Evolutionary conservation across 1,140 invertebrate genomes (phyloP), one percentile per base, ranked within the genome.

Genomic region (Portunus trituberculatus): DNA sequence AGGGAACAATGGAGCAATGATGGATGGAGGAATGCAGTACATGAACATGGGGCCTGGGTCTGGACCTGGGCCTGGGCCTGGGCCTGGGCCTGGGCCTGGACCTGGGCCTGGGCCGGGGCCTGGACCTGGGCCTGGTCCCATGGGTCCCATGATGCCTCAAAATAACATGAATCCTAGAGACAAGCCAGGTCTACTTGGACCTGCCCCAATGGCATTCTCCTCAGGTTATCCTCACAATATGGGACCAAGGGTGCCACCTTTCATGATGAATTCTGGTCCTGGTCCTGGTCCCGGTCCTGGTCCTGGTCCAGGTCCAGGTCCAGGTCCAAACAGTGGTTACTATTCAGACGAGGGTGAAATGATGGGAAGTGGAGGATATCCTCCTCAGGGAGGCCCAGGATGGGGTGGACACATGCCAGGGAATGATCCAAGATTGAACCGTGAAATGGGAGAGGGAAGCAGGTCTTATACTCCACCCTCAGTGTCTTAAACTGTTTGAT

Each of bases 21-120:
- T 96, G 90, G 95, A 96, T 25, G 95, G 95, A 67, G 93, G 91
- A 87, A 93, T 92, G 91, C 95, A 92, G 52, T 96, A 67, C 67
- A 87, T 88, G 88, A 96, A 96, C 48, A 94, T 93, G 92, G 95
- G 93, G 48, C 89, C 89, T 46, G 87, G 92, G 4, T 48, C 76
- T 59, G 83, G 91, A 1, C 89, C 90, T 25, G 93, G 93, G 10
- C 93, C 93, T 14, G 93, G 93, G 20, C 83, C 92, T 52, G 92
- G 92, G 3, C 92, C 92, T 48, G 92, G 92, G 8, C 45, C 45
- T 16, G 29, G 45, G 16, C 92, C 83, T 46, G 87, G 92, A 0
- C 83, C 76, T 59, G 83, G 91, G 4, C 89, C 90, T 25, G 93
- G 93, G 10, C 93, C 93, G 1, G 93, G 93, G 20, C 83, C 92